Evolutionary conservation across 2,888 invertebrate genomes (phyloP).

Genomic region (Lasioglossum lativentre): DNA sequence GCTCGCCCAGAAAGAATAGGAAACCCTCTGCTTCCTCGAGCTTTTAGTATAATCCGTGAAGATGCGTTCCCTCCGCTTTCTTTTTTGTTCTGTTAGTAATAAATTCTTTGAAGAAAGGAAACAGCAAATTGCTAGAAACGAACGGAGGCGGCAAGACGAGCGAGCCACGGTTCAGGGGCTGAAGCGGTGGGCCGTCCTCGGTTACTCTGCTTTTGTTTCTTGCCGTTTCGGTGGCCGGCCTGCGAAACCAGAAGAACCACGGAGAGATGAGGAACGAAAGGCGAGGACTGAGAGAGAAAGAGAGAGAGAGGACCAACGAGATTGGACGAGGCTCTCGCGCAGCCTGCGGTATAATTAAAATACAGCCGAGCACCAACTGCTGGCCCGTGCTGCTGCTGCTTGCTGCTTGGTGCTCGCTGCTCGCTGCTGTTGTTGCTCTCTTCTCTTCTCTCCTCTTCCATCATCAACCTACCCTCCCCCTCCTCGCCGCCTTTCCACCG

Average conservation of each 20-base stretch:
- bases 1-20: neutral
- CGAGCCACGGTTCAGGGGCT: conserved; percentile 68
- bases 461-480: conserved; percentile 49
- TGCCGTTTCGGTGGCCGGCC: conserved; percentile 71
- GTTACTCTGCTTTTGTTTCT: conserved; percentile 72
- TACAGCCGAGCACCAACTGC: conserved; percentile 83
- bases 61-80: neutral
- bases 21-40: neutral
- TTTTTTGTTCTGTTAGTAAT: neutral
- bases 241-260: conserved; percentile 54
- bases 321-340: conserved; percentile 76
- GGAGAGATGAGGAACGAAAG: conserved; percentile 47
- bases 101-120: neutral
- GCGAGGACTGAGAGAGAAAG: conserved; percentile 41
- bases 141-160: conserved; percentile 60
- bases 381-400: conserved; percentile 72
- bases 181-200: conserved; percentile 76
- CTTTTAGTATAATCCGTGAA: neutral
- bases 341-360: conserved; percentile 79
- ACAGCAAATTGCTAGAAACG: conserved; percentile 51
- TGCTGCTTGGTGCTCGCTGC: neutral
- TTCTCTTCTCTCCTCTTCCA: conserved; percentile 60
- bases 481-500: conserved; percentile 2
- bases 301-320: conserved; percentile 71
- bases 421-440: conserved; percentile 55